phyloP scores from a whole-genome alignment of 2,113 vertebrate genomes.

The Panthera tigris region DNA sequence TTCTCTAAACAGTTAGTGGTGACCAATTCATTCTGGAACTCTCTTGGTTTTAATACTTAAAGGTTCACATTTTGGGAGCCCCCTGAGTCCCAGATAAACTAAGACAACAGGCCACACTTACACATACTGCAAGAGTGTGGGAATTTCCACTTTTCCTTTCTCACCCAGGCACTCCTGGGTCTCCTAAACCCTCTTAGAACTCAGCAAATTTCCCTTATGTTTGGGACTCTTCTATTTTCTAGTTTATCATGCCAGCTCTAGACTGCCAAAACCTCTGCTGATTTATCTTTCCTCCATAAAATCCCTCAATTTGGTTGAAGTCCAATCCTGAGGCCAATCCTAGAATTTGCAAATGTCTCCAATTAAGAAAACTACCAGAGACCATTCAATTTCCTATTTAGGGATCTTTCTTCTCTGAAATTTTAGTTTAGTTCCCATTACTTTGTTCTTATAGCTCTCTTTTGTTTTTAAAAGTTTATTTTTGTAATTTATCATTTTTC shows the following conservation, averaged over 20 bases:
- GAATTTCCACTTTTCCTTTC: neutral
- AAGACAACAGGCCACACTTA: neutral
- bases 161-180: neutral
- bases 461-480: neutral
- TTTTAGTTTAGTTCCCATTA: neutral
- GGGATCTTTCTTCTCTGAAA: neutral
- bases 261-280: neutral
- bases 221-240: neutral
- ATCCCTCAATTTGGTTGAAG: neutral
- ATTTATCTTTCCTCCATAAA: neutral
- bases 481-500: neutral
- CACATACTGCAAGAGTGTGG: neutral
- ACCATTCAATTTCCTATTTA: neutral
- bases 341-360: neutral
- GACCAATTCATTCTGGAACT: neutral
- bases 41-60: neutral
- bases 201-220: neutral
- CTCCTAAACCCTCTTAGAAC: neutral
- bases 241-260: neutral
- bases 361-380: constrained; percentile 21
- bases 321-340: neutral
- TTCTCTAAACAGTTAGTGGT: neutral
- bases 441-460: neutral
- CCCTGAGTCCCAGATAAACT: neutral
- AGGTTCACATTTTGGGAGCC: neutral